Percentiles rank a stretch among this genome's conserved stretches.
Conservation (phyloP, 2,888 invertebrate genomes). For the Mantis religiosa region DNA sequence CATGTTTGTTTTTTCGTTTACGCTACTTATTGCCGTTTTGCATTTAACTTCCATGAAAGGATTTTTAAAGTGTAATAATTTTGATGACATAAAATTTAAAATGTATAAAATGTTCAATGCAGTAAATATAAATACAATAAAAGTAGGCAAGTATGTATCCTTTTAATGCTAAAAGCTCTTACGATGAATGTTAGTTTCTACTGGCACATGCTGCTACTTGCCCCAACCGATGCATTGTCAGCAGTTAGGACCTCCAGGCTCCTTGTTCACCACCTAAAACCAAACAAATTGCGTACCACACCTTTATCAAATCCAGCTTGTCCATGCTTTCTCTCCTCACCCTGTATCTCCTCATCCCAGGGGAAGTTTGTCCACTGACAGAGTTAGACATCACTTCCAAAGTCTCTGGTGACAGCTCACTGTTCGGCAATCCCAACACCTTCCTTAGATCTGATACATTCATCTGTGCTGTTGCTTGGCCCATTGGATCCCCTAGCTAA, state of each 20-base stretch:
- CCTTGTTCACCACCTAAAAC: not conserved
- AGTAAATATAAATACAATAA: too few species aligned
- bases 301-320: slow-evolving; percentile 55
- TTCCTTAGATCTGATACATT: slow-evolving; percentile 86
- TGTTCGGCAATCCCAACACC: slow-evolving; percentile 67
- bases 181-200: not conserved
- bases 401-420: slow-evolving; percentile 44
- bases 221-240: not conserved
- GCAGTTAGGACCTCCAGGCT: not conserved
- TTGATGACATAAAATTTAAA: too few species aligned
- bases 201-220: not conserved
- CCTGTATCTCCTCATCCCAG: slow-evolving; percentile 47
- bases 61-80: too few species aligned
- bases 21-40: too few species aligned
- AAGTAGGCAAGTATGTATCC: too few species aligned
- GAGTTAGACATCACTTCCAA: slow-evolving; percentile 35
- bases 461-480: slow-evolving; percentile 90
- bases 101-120: too few species aligned
- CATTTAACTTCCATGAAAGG: too few species aligned
- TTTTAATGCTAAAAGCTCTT: too few species aligned
- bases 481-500: slow-evolving; percentile 81
- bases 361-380: slow-evolving; percentile 29
- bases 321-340: slow-evolving; percentile 92
- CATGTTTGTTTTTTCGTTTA: too few species aligned
- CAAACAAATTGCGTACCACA: slow-evolving; percentile 3